Base-by-base conservation (phyloP, 1,140 invertebrate species). In the Paracyclopina nana region DNA sequence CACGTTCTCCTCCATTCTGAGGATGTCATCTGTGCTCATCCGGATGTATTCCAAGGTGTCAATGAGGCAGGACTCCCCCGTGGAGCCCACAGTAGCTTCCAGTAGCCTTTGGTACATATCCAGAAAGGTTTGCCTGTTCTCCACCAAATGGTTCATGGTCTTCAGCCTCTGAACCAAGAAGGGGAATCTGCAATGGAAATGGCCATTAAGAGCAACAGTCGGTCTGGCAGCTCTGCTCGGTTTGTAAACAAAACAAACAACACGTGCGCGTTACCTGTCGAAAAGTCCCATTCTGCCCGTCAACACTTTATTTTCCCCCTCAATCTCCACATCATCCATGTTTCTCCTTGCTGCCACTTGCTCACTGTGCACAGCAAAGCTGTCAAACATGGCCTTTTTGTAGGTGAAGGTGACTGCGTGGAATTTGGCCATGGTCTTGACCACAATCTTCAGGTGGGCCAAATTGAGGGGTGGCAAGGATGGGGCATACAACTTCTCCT, bases 11-110 rank as follows among this genome's bases (percentile, higher is more conserved):
- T 52, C 40, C 38, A 52, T 14, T 12, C 24, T n/a, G 8, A 52
- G 27, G 26, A 52, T 44, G 20, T 46, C 30, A 43, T 52, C 50
- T 16, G 50, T 27, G 18, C 31, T 27, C 22, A 46, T 12, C 28
- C 18, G 18, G 43, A 52, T 52, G 25, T 52, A 52, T 27, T 52
- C 38, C 12, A 46, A 52, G 12, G 43, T 52, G 28, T 52, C 50
- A 16, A 52, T n/a, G 27, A 52, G 18, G 20, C 43, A 27, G 9
- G 22, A 14, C 28, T 52, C 50, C 25, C 43, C 34, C 11, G 50
- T 14, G 26, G 26, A 16, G n/a, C n/a, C n/a, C n/a, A n/a, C n/a
- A 43, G 22, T 11, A n/a, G 43, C 14, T 16, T 9, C 14, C 26
- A 52, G 22, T 20, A 52, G 28, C 20, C 16, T n/a, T 22, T 44